A percentile compares a stretch with the other conserved stretches of the same genome.
These are phyloP conservation scores for Hippocampus comes DNA, from an alignment of 2,113 vertebrate species.

Conservation along the genomic window DNA sequence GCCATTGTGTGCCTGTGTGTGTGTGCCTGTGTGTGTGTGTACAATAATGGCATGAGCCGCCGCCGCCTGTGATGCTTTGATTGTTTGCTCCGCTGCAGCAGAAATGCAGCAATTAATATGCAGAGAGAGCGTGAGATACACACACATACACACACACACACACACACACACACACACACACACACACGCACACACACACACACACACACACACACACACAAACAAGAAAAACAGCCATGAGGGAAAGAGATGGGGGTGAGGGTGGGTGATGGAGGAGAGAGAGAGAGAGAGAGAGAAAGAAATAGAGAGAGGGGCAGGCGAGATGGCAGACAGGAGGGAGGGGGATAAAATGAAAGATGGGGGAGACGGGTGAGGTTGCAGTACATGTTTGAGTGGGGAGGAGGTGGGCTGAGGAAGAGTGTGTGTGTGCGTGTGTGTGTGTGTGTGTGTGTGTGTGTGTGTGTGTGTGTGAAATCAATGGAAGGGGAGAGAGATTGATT, in stretches of 20 bases:
- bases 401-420: conserved; percentile 1
- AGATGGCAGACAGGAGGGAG: conserved; percentile 56
- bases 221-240: conserved; percentile 58
- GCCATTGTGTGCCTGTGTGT: conserved; percentile 14
- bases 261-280: conserved; percentile 39
- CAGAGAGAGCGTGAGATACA: conserved; percentile 78
- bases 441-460: conserved; percentile 20
- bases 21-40: conserved; percentile 16
- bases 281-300: conserved; percentile 29
- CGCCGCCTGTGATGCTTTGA: conserved; percentile 77
- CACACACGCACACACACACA: conserved; percentile 61
- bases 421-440: conserved; percentile 12
- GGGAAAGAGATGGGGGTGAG: conserved; percentile 50
- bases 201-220: conserved; percentile 56
- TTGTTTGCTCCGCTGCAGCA: conserved; percentile 79
- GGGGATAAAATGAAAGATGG: conserved; percentile 69
- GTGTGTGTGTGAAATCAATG: conserved; percentile 54
- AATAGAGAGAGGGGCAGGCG: conserved; percentile 39
- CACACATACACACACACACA: conserved; percentile 62
- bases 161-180: conserved; percentile 59
- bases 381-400: not conserved
- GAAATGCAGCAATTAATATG: conserved; percentile 83
- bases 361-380: conserved; percentile 17
- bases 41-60: conserved; percentile 69
- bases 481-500: conserved; percentile 17